Base-by-base conservation (phyloP, 2,888 invertebrate genomes). In the Brassicogethes aeneus region DNA sequence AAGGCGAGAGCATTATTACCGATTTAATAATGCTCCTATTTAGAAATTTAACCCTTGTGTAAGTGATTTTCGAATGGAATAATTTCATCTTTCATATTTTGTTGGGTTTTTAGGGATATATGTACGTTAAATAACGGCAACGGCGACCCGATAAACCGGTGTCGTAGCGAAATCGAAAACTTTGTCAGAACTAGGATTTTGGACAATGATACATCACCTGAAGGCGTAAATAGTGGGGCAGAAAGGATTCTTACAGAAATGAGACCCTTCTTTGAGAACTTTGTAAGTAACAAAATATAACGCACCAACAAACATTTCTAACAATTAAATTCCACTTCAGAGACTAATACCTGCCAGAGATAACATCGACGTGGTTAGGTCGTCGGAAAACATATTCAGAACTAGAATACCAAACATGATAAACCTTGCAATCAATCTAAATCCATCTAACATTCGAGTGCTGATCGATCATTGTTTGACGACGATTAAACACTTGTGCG, bases 111-210 rank as follows among this genome's bases (percentile, higher is more conserved):
- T 43, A 65, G 67, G 17, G 68, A 68, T 51, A 48, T 68, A 36
- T 51, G 66, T 31, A 52, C 59, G 33, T 46, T 67, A 33, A 62
- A 72, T 64, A 43, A 60, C 56, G 58, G 66, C 48, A 44, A 66
- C 54, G 42, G 62, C 14, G 59, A 63, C 16, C 68, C 72, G 1
- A 56, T 77, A 29, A 64, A 68, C 42, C 64, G 68, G 33, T 62
- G 76, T 32, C 64, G 69, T 31, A 58, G 53, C 3, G 69, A 68
- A 15, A 57, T 77, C 17, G 64, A 68, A 39, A 62, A 64, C 30
- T 75, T 76, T 57, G 61, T 75, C 30, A 50, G 61, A 12, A 61
- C 64, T 3, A 57, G 69, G 3, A 59, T 75, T 1, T 59, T 74
- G 38, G 57, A 70, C 15, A 70, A 67, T 32, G 57, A 58, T 5